phyloP scores from a whole-genome alignment of 2,888 invertebrate species.

The Calameuta filiformis region DNA sequence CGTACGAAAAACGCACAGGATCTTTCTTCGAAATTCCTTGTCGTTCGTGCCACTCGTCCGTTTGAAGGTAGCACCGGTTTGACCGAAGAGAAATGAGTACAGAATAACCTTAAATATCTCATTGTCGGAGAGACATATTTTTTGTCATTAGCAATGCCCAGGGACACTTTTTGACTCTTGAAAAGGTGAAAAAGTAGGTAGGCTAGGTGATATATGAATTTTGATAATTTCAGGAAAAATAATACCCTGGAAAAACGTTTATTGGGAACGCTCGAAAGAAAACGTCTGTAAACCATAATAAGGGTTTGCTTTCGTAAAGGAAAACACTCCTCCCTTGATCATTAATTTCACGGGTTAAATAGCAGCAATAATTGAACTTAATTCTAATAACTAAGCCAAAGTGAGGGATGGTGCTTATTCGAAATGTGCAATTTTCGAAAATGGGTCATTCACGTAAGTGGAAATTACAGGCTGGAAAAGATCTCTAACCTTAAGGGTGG shows the following conservation, averaged over 20 bases:
- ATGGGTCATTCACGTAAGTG: conserved; percentile 53
- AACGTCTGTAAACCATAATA: neutral
- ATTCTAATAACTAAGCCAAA: neutral
- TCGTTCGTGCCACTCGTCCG: neutral
- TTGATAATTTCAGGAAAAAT: neutral
- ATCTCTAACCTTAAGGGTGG: conserved; percentile 1
- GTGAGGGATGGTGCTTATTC: conserved; percentile 37
- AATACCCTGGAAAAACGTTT: conserved; percentile 1
- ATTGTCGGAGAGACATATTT: neutral
- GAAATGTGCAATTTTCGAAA: conserved; percentile 56
- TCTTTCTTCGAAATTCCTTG: neutral
- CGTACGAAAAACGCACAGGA: neutral
- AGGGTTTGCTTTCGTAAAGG: neutral
- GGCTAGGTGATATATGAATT: neutral
- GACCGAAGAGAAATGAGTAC: neutral
- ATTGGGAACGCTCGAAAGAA: neutral
- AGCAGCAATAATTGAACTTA: conserved; percentile 14
- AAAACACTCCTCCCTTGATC: conserved; percentile 11
- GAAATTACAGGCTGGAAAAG: conserved; percentile 56
- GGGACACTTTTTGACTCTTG: neutral
- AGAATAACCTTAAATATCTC: neutral
- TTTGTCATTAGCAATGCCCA: neutral
- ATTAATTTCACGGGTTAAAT: conserved; percentile 43
- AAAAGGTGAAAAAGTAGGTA: neutral
- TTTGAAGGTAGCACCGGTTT: neutral